Evolutionary conservation across 1,140 invertebrate genomes (phyloP).

Genomic region (Hylaeus anthracinus): DNA sequence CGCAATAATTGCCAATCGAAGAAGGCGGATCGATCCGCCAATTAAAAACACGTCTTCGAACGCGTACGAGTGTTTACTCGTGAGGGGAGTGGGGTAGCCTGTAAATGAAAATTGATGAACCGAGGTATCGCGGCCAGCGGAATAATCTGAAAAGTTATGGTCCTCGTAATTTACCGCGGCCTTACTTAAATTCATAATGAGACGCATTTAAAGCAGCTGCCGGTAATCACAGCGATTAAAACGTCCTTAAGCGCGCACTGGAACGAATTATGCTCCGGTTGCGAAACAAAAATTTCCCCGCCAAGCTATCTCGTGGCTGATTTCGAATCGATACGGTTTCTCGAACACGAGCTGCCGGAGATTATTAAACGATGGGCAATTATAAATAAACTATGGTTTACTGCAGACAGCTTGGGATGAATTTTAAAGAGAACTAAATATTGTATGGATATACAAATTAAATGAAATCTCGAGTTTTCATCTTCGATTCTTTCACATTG

Average conservation of each 20-base stretch:
- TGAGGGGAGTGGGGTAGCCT: conserved; percentile 36
- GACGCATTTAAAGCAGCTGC: conserved; percentile 72
- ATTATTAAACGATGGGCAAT: background rate
- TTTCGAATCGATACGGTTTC: conserved; percentile 11
- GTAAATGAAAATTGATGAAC: conserved; percentile 66
- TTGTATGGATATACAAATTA: background rate
- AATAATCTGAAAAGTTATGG: conserved; percentile 67
- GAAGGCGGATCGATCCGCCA: background rate
- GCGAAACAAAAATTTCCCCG: conserved; percentile 17
- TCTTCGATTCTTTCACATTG: no score
- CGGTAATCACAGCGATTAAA: conserved; percentile 72
- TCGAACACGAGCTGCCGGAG: background rate
- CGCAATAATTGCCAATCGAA: background rate
- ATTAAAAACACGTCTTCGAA: background rate
- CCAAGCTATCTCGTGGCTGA: background rate
- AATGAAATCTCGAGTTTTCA: no score
- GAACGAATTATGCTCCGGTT: conserved; percentile 44
- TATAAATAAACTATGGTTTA: conserved; percentile 8
- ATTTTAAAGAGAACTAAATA: conserved; percentile 8
- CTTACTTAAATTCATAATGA: conserved; percentile 69
- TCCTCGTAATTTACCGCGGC: conserved; percentile 64
- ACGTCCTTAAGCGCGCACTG: conserved; percentile 62
- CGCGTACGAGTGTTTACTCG: background rate
- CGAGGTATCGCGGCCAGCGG: conserved; percentile 51
- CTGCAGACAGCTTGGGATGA: background rate